phyloP scores from a whole-genome alignment of 2,797 vertebrate species.

The Onychomys arenicola region DNA sequence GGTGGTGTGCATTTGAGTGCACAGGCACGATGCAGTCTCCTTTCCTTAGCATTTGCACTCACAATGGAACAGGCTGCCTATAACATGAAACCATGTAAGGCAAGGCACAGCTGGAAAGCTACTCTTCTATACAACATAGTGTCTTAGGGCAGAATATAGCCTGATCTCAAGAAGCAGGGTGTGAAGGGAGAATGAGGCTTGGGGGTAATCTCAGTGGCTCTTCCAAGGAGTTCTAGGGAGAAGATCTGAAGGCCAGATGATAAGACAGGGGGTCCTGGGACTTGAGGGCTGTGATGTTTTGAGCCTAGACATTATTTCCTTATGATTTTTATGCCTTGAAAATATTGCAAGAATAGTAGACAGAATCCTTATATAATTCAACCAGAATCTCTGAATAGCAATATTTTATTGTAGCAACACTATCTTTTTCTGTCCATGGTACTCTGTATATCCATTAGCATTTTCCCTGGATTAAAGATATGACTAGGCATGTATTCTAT shows the following conservation, averaged over 20 bases:
- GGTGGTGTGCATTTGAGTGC: background rate
- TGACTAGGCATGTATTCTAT: background rate
- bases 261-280: background rate
- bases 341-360: background rate
- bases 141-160: background rate
- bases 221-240: background rate
- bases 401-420: background rate
- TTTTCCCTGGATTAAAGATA: constrained; percentile 4
- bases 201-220: background rate
- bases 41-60: background rate
- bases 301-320: constrained; percentile 14
- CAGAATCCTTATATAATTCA: background rate
- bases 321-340: constrained; percentile 1
- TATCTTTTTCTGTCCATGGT: background rate
- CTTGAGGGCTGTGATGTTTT: background rate
- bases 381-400: background rate
- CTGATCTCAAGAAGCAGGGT: background rate
- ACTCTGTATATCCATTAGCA: background rate
- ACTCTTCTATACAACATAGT: background rate
- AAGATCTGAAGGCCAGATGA: background rate
- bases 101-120: too few species aligned
- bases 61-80: background rate
- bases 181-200: background rate
- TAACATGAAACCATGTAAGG: background rate
- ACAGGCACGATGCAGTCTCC: background rate